Evolutionary conservation across 2,797 vertebrate genomes (phyloP), one percentile per base, ranked within the genome.

Genomic region (Hybognathus amarus): DNA sequence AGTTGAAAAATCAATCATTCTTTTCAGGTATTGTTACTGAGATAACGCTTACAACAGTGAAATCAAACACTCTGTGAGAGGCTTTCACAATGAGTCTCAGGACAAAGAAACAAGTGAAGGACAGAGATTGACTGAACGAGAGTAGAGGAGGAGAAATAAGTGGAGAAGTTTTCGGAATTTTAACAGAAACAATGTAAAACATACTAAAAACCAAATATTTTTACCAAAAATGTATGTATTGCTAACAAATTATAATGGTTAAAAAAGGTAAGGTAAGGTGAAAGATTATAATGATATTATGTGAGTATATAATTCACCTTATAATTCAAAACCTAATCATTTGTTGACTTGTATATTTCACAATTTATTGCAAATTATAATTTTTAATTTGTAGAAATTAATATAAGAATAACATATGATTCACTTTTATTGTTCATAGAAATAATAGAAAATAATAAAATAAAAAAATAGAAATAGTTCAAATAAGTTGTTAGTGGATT

Each of bases 1-100:
- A 90, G 89, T 85, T 85, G 81, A 77, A 70, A 92, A 93, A 93
- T 94, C 92, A 88, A 92, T 94, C 24, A 0, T 40, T 77, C 83
- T 85, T 83, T 92, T 88, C 88, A 78, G 88, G 33, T 40, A 83
- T 84, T 90, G 89, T 88, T 89, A 89, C 89, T 1, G 86, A 85
- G 82, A 36, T 59, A 30, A 36, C 1, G 73, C 81, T 71, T 86
- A 85, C 64, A 59, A 66, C 73, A 18, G 78, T 77, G 90, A 90
- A 92, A 92, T 90, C 40, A 79, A 82, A 92, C 79, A 88, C 90
- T 82, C 52, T 45, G 52, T 66, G 59, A 47, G 81, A 69, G 38
- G 24, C 36, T 75, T 59, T 61, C 20, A 83, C 63, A 24, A 68
- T 68, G 50, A 77, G 64, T 33, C 50, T 87, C n/a, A 77, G 75